Conservation (phyloP, 2,113 vertebrate genomes). For the Prionailurus bengalensis region DNA sequence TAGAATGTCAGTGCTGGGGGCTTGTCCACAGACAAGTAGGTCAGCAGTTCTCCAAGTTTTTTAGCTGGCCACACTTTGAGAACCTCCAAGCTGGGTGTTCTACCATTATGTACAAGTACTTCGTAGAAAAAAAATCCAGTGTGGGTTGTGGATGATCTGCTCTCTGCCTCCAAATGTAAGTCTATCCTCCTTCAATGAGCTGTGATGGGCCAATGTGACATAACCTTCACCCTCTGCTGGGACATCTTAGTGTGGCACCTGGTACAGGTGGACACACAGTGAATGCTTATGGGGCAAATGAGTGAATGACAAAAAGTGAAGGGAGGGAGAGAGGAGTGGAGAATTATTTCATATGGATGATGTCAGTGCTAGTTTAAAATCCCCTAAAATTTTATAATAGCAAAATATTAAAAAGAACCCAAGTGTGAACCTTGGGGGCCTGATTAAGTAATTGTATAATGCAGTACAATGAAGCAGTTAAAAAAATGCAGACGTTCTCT, state of each 20-base stretch:
- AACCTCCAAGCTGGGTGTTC: not conserved
- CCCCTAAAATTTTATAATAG: not conserved
- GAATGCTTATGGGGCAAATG: not conserved
- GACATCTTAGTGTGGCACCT: not conserved
- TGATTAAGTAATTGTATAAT: not conserved
- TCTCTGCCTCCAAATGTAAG: not conserved
- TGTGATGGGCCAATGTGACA: not conserved
- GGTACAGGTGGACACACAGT: not conserved
- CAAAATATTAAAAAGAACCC: not conserved
- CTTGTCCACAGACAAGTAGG: not conserved
- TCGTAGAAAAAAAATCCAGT: not conserved
- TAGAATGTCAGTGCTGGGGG: not conserved
- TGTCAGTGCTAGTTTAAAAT: not conserved
- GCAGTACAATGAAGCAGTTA: not conserved
- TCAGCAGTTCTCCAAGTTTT: not conserved
- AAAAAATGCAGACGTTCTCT: not conserved
- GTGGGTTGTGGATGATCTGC: not conserved
- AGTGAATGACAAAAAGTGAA: not conserved
- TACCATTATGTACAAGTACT: not conserved
- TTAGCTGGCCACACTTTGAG: not conserved
- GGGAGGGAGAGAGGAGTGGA: not conserved
- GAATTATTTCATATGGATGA: not conserved
- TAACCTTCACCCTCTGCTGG: not conserved
- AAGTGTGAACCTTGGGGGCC: not conserved
- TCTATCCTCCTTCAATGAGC: fast-evolving